These are phyloP conservation scores for Drosophila rufa DNA, from an alignment of 1,140 invertebrate genomes.

Conservation along the genomic window DNA sequence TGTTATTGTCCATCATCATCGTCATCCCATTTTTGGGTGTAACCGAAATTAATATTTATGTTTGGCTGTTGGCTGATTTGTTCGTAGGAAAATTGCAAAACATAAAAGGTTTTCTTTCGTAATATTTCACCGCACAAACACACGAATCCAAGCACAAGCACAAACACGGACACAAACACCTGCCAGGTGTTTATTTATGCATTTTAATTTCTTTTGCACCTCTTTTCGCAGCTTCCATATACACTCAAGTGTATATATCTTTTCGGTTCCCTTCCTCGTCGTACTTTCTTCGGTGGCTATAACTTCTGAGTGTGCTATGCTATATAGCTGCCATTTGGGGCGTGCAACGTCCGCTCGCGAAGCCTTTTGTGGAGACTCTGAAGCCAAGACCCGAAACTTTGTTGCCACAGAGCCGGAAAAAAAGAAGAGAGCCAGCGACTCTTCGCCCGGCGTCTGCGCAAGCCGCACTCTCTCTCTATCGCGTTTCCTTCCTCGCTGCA, in stretches of 20 bases:
- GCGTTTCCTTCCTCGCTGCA: conserved; percentile 4
- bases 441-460: conserved; percentile 58
- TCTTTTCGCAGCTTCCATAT: conserved; percentile 41
- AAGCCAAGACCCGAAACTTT: conserved; percentile 40
- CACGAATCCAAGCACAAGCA: not conserved
- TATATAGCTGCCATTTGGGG: conserved; percentile 31
- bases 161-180: conserved; percentile 33
- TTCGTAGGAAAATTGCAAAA: conserved; percentile 49
- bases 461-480: conserved; percentile 22
- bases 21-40: conserved; percentile 41
- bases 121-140: conserved; percentile 36
- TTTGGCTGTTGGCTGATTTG: conserved; percentile 27
- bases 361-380: conserved; percentile 77
- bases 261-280: conserved; percentile 1
- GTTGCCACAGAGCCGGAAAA: conserved; percentile 29
- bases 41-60: conserved; percentile 55
- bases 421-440: conserved; percentile 29
- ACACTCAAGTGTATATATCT: conserved; percentile 11
- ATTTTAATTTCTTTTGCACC: conserved; percentile 51
- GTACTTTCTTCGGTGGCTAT: conserved; percentile 26
- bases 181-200: conserved; percentile 54
- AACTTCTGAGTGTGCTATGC: conserved; percentile 18
- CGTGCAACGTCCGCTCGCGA: conserved; percentile 64
- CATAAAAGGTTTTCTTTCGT: conserved; percentile 51
- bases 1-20: conserved; percentile 30